These are phyloP conservation scores for Scaptomyza graminum DNA, from an alignment of 1,140 invertebrate genomes.

Conservation along the genomic window DNA sequence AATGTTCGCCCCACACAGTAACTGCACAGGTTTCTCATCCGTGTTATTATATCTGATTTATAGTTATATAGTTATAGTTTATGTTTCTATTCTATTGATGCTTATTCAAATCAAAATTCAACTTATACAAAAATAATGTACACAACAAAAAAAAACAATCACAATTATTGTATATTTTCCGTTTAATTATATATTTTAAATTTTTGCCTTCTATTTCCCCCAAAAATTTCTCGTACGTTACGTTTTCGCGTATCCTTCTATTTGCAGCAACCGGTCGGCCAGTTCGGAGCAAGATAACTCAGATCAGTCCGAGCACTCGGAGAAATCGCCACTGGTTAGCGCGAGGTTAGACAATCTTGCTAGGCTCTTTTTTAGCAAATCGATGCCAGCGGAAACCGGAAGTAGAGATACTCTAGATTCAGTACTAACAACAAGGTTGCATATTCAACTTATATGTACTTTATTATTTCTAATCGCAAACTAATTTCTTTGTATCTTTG, in stretches of 20 bases:
- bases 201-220: constrained; percentile 11
- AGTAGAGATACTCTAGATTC: constrained; percentile 84
- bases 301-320: constrained; percentile 84
- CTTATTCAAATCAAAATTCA: constrained; percentile 21
- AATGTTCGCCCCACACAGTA: constrained; percentile 26
- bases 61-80: constrained; percentile 41
- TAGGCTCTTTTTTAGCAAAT: constrained; percentile 87
- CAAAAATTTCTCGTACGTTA: constrained; percentile 45
- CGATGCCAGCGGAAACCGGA: constrained; percentile 84
- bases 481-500: constrained; percentile 33
- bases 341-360: constrained; percentile 87
- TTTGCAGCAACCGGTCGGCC: constrained; percentile 85
- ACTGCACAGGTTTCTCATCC: constrained; percentile 46
- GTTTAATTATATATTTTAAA: constrained; percentile 35
- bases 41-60: constrained; percentile 10
- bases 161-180: constrained; percentile 37
- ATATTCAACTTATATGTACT: constrained; percentile 59
- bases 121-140: constrained; percentile 16
- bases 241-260: constrained; percentile 66
- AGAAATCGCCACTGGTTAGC: constrained; percentile 86
- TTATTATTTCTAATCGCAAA: constrained; percentile 31
- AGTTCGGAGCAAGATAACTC: constrained; percentile 85
- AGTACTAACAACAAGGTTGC: constrained; percentile 84
- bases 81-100: constrained; percentile 11
- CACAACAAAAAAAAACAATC: constrained; percentile 14